Evolutionary conservation across 2,113 vertebrate species (phyloP).

Genomic region (Gallinago jamesoni): DNA sequence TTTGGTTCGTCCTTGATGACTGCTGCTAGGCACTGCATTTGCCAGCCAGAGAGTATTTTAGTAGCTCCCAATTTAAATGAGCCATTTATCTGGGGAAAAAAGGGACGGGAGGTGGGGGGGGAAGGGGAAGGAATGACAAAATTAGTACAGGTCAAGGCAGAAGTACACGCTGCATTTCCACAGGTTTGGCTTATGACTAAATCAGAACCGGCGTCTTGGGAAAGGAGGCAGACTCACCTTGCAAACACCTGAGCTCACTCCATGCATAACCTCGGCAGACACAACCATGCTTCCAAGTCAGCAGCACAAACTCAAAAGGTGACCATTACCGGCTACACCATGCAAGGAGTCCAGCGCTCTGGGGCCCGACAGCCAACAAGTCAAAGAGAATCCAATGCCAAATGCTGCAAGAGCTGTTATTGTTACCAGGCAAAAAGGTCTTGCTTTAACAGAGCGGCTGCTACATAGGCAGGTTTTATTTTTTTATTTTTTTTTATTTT

Average conservation of each 20-base stretch:
- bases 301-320: conserved; percentile 16
- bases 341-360: neutral
- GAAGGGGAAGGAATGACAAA: conserved; percentile 8
- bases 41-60: conserved; percentile 89
- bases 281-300: conserved; percentile 7
- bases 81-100: conserved; percentile 90
- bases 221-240: conserved; percentile 22
- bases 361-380: neutral
- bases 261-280: neutral
- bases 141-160: neutral
- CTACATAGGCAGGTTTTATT: neutral
- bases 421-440: neutral
- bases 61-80: conserved; percentile 91
- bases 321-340: neutral
- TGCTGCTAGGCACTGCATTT: conserved; percentile 97
- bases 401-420: neutral
- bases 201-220: neutral
- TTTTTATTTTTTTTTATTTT: too few relatives aligned
- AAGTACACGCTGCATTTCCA: neutral
- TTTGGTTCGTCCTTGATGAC: conserved; percentile 95
- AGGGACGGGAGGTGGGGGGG: neutral
- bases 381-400: neutral
- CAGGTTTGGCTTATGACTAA: neutral
- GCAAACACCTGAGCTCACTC: neutral
- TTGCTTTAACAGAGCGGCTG: conserved; percentile 32